A percentile compares a stretch with the other conserved stretches of the same genome.
phyloP scores from a whole-genome alignment of 2,888 invertebrate genomes.

The Eupeodes luniger region DNA sequence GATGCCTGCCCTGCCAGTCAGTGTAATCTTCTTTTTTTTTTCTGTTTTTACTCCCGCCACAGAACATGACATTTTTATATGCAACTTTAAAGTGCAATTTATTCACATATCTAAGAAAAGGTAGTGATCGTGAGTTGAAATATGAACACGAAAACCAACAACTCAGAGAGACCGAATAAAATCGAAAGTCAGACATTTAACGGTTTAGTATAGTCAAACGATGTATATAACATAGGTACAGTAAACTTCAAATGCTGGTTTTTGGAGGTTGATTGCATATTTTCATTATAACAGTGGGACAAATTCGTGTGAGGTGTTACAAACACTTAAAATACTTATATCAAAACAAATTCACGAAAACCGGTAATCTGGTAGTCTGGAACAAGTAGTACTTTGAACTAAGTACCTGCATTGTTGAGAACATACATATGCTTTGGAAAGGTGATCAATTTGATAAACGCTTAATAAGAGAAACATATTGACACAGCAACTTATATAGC shows the following conservation, averaged over 20 bases:
- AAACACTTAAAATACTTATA: too few species aligned
- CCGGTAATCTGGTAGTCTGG: too few species aligned
- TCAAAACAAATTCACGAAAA: too few species aligned
- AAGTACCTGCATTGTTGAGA: too few species aligned
- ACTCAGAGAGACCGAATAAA: neutral
- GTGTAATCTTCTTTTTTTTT: neutral
- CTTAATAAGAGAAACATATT: too few species aligned
- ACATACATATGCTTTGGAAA: too few species aligned
- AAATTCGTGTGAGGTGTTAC: neutral
- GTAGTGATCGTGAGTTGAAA: slow-evolving; percentile 48
- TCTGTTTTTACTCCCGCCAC: neutral
- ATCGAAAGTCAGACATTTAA: slow-evolving; percentile 49
- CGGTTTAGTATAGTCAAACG: neutral
- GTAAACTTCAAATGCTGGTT: slow-evolving; percentile 47
- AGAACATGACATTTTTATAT: slow-evolving; percentile 17
- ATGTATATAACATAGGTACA: neutral
- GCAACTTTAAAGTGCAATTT: slow-evolving; percentile 14
- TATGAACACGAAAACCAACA: slow-evolving; percentile 47
- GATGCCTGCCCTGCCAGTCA: slow-evolving; percentile 24
- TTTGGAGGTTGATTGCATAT: neutral
- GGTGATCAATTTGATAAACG: too few species aligned
- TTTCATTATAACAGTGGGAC: slow-evolving; percentile 8
- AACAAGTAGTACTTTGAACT: too few species aligned
- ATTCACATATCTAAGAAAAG: slow-evolving; percentile 14
- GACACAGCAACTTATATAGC: too few species aligned